Conservation (phyloP, 1,140 invertebrate genomes). For the Amyelois transitella region DNA sequence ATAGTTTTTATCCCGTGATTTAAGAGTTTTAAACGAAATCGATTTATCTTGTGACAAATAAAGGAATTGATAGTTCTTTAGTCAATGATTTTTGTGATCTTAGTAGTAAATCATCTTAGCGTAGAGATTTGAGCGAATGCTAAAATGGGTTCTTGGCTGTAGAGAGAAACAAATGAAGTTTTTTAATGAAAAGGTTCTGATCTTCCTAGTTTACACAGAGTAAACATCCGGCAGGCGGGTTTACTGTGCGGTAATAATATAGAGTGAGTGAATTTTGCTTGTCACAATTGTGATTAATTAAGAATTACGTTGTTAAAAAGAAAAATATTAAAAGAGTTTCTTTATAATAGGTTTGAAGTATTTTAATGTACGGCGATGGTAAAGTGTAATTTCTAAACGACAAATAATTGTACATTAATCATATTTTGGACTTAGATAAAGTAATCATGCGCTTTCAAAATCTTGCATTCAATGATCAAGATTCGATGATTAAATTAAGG, state of each 20-base stretch:
- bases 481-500: neutral
- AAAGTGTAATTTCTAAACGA: slow-evolving; percentile 66
- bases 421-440: slow-evolving; percentile 13
- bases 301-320: too few relatives aligned
- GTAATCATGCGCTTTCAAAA: slow-evolving; percentile 17
- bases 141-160: neutral
- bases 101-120: slow-evolving; percentile 26
- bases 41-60: slow-evolving; percentile 23
- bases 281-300: too few relatives aligned
- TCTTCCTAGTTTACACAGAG: too few relatives aligned
- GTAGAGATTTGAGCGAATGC: neutral
- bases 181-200: too few relatives aligned
- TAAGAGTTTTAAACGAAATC: neutral
- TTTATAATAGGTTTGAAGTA: neutral
- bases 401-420: slow-evolving; percentile 51
- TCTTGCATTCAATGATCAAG: neutral
- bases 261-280: too few relatives aligned
- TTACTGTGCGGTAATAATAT: too few relatives aligned
- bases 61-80: slow-evolving; percentile 57
- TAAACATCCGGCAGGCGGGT: too few relatives aligned
- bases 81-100: slow-evolving; percentile 62
- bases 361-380: slow-evolving; percentile 20
- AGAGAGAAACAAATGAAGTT: neutral
- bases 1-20: neutral
- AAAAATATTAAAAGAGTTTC: too few relatives aligned